phyloP scores from a whole-genome alignment of 2,113 vertebrate genomes.

The Paraplagusia blochii region DNA sequence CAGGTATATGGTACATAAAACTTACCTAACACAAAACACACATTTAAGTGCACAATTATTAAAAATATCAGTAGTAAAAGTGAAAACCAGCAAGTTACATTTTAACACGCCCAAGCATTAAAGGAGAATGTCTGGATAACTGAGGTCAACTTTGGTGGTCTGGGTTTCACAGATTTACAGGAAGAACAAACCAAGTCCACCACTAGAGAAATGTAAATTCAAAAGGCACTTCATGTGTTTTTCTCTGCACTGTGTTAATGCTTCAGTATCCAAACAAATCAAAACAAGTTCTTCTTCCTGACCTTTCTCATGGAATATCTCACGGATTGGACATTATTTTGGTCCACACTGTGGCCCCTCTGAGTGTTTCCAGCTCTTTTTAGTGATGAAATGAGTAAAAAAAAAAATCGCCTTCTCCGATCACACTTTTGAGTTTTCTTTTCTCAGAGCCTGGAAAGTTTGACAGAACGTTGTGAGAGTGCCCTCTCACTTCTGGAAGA shows the following conservation, averaged over 20 bases:
- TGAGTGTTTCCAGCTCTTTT: not conserved
- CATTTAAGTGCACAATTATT: no score
- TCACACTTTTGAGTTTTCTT: not conserved
- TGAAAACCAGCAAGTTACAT: no score
- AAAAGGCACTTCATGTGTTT: slow-evolving; percentile 23
- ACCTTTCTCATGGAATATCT: slow-evolving; percentile 23
- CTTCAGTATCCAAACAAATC: slow-evolving; percentile 41
- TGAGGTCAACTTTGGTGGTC: not conserved
- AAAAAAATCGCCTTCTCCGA: no score
- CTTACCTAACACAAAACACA: no score
- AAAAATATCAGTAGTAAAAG: no score
- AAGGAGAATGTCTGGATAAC: no score
- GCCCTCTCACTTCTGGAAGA: slow-evolving; percentile 74
- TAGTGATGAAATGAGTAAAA: no score
- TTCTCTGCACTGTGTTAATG: slow-evolving; percentile 34
- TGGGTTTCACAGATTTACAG: not conserved
- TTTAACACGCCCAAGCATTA: no score
- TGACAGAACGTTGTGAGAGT: slow-evolving; percentile 73
- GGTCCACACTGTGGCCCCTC: no score
- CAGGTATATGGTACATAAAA: no score
- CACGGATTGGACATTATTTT: not conserved
- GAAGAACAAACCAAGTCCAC: slow-evolving; percentile 1
- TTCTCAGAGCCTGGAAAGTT: slow-evolving; percentile 73
- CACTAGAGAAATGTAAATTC: not conserved
- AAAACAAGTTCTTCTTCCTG: slow-evolving; percentile 21